phyloP scores from a whole-genome alignment of 2,797 vertebrate genomes.

The Philypnodon macrostomus region DNA sequence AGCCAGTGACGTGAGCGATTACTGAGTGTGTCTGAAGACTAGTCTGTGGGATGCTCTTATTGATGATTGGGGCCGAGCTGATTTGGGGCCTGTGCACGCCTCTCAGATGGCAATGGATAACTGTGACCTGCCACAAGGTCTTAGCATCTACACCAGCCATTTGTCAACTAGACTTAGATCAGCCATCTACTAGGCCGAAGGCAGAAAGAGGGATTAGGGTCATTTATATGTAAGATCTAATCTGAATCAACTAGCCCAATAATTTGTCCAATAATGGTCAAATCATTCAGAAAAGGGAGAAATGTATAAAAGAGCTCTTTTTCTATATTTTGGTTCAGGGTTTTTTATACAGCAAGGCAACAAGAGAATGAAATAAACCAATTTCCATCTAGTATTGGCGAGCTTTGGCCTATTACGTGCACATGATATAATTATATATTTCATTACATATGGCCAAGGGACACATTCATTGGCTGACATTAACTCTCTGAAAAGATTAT shows the following conservation, averaged over 20 bases:
- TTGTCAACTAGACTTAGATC: slow-evolving; percentile 26
- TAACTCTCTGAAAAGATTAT: too few species aligned
- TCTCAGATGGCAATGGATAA: slow-evolving; percentile 43
- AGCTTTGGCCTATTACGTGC: too few species aligned
- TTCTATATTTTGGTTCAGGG: too few species aligned
- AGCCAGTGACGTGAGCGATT: slow-evolving; percentile 51
- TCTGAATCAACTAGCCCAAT: not conserved
- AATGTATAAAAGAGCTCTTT: too few species aligned
- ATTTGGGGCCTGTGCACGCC: slow-evolving; percentile 19
- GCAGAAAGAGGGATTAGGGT: not conserved
- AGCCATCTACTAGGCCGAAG: not conserved
- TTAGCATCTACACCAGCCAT: slow-evolving; percentile 19
- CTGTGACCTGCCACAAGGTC: slow-evolving; percentile 41
- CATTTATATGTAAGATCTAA: slow-evolving; percentile 10
- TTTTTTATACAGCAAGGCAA: too few species aligned
- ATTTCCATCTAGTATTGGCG: too few species aligned
- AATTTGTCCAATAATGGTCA: too few species aligned
- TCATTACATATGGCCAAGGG: too few species aligned
- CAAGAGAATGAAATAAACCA: too few species aligned
- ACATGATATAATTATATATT: too few species aligned
- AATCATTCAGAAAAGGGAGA: too few species aligned
- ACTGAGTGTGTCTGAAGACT: slow-evolving; percentile 46
- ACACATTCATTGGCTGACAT: too few species aligned
- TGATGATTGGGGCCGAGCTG: slow-evolving; percentile 40
- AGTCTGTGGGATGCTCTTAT: slow-evolving; percentile 45